These are phyloP conservation scores for Chrysaora quinquecirrha DNA, from an alignment of 30 jellyfish, hydroid and myxozoan species.

Conservation along the genomic window DNA sequence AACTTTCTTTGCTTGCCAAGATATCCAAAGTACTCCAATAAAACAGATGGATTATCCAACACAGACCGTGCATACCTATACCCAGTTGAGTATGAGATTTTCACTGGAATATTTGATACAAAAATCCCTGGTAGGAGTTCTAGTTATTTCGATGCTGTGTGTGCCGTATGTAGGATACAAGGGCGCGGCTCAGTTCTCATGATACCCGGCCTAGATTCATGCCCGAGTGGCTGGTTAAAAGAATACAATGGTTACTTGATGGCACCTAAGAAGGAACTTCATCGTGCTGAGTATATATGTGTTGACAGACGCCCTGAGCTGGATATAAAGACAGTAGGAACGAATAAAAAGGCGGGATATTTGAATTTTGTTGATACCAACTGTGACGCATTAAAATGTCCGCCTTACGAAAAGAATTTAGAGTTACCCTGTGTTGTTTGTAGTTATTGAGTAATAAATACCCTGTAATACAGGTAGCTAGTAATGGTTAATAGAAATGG, in stretches of 20 bases:
- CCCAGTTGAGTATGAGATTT: slow-evolving; percentile 83
- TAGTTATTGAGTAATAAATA: slow-evolving; percentile 54
- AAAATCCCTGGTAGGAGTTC: slow-evolving; percentile 2
- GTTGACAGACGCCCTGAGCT: slow-evolving; percentile 89
- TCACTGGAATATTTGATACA: slow-evolving; percentile 63
- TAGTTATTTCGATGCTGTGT: slow-evolving; percentile 68
- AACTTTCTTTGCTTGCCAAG: slow-evolving; percentile 92
- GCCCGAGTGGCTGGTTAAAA: slow-evolving; percentile 88
- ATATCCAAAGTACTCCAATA: slow-evolving; percentile 52
- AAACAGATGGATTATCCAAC: slow-evolving; percentile 34
- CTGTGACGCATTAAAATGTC: slow-evolving; percentile 82
- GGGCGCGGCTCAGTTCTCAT: slow-evolving; percentile 69
- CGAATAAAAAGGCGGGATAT: slow-evolving; percentile 63
- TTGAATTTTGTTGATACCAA: slow-evolving; percentile 91
- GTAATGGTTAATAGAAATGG: too few species aligned
- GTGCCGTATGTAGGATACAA: slow-evolving; percentile 86
- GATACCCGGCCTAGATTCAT: slow-evolving; percentile 87
- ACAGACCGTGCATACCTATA: slow-evolving; percentile 62
- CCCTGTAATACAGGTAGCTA: too few species aligned
- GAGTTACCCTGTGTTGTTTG: slow-evolving; percentile 97
- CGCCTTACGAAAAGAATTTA: slow-evolving; percentile 48
- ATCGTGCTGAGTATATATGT: slow-evolving; percentile 95
- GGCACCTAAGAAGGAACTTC: slow-evolving; percentile 83
- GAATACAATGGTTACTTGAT: slow-evolving; percentile 92
- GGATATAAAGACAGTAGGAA: slow-evolving; percentile 36